Conservation (phyloP, 2,797 vertebrate genomes). For the Myiotriccus ornatus region DNA sequence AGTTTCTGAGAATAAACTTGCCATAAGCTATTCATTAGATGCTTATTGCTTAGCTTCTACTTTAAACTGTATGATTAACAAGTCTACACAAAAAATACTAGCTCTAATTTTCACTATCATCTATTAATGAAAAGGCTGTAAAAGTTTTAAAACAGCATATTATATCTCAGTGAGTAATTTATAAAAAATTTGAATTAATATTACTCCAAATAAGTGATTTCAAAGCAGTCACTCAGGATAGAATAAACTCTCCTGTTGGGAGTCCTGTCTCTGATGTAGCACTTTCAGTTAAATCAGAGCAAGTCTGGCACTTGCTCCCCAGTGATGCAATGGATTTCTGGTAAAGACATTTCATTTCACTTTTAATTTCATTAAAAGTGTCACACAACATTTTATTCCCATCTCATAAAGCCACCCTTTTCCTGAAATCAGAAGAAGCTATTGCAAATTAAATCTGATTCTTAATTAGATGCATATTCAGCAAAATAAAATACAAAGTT, state of each 20-base stretch:
- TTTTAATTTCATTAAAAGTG: background rate
- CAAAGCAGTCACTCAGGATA: background rate
- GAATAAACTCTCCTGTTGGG: background rate
- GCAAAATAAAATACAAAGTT: background rate
- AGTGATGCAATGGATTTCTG: background rate
- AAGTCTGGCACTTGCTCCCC: background rate
- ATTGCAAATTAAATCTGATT: background rate
- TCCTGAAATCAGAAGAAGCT: background rate
- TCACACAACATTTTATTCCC: background rate
- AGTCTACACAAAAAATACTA: slow-evolving; percentile 59
- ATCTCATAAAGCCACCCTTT: background rate
- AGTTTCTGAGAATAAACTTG: slow-evolving; percentile 70
- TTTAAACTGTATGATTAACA: slow-evolving; percentile 58
- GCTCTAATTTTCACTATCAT: slow-evolving; percentile 55
- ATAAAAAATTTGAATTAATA: slow-evolving; percentile 58
- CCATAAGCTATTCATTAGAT: slow-evolving; percentile 63
- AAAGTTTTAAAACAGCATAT: slow-evolving; percentile 60
- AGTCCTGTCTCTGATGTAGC: background rate
- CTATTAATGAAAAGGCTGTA: slow-evolving; percentile 61
- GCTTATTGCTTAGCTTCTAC: slow-evolving; percentile 65
- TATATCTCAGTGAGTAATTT: slow-evolving; percentile 47
- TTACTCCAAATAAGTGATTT: slow-evolving; percentile 51
- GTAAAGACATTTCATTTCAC: background rate
- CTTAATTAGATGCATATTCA: background rate
- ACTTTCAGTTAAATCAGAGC: background rate